Evolutionary conservation across 2,888 invertebrate genomes (phyloP), one percentile per base, ranked within the genome.

Genomic region (Synergus gifuensis): DNA sequence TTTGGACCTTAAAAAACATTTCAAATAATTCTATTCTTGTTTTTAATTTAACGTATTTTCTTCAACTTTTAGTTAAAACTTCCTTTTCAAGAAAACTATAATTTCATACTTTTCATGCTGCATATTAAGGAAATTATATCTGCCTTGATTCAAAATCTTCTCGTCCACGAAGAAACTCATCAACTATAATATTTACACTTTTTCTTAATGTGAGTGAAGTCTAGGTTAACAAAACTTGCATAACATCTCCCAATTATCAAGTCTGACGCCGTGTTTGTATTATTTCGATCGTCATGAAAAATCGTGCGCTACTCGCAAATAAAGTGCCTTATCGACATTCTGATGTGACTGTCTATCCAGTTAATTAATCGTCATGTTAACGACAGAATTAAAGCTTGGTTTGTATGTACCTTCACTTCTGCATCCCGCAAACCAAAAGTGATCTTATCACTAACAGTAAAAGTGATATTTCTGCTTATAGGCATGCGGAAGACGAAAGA

Each of bases 161-260:
- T 58, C 22, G 36, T 44, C 14, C 49, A 69, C n/a, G n/a, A 36
- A 54, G 28, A 69, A 14, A 14, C 22, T 49, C 46, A 69, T 28
- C 22, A 1, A 46, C 69, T 69, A 49, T 2, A 69, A 69, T 69
- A 69, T 69, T 67, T 28, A 69, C 69, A 54, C n/a, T 28, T 69
- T 49, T 54, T 69, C 49, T 36, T 28, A 16, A 49, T 36, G 28
- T 54, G 42, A 14, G 22, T 18, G 18, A 36, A 73, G 54, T 73
- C 36, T 36, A 49, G 54, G 73, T 73, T 54, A 54, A 73, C 73
- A 40, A 73, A 54, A 49, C 36, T 73, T 73, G 49, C 73, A 73
- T 73, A 54, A 73, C 73, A n/a, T 36, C 54, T 73, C 36, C 11
- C 73, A 73, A 73, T 54, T 73, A 73, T 54, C 54, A 73, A 73